Base-by-base conservation (phyloP, 2,797 vertebrate species). In the Lepus oiostolus region DNA sequence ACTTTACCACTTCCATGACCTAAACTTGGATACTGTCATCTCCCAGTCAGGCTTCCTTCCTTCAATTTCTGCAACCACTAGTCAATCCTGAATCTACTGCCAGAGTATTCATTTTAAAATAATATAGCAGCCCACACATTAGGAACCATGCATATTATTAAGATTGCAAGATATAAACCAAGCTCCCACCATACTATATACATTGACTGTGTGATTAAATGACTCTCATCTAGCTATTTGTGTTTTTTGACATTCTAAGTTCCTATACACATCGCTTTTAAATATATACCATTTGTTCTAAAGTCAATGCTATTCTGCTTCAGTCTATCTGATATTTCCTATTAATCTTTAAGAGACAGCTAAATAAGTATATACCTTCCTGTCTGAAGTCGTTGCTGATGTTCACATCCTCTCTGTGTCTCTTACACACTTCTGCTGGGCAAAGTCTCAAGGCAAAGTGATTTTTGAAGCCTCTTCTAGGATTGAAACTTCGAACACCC, bases 401-500 rank as follows among this genome's bases (percentile, higher is more conserved):
- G 8, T 76, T 19, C 17, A 24, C 17, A 89, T 76, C 52, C 30
- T 84, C 22, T 35, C 38, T 32, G 2, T 17, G 10, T 88, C 3
- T 86, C 79, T 87, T 83, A 67, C 26, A 79, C 1, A 52, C 4
- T 62, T 80, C 14, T 4, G 28, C 47, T 63, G 75, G 28, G n/a
- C 42, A 50, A 71, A 19, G 62, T 86, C 28, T 86, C 63, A 87
- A 93, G 28, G 54, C 54, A 81, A 93, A 81, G 24, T 89, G 52
- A 38, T 35, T 85, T 89, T 85, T 54, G 5, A 82, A 30, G 22
- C 7, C 60, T 92, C 58, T 82, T n/a, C 47, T 79, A 77, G 47
- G 21, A 14, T 70, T 17, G 72, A 90, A 21, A 67, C 28, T 89
- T 24, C 42, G 80, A 81, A 88, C 35, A 82, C 88, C 26, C 54